Evolutionary conservation across 2,888 invertebrate genomes (phyloP), one percentile per base, ranked within the genome.

Genomic region (Corythucha ciliata): DNA sequence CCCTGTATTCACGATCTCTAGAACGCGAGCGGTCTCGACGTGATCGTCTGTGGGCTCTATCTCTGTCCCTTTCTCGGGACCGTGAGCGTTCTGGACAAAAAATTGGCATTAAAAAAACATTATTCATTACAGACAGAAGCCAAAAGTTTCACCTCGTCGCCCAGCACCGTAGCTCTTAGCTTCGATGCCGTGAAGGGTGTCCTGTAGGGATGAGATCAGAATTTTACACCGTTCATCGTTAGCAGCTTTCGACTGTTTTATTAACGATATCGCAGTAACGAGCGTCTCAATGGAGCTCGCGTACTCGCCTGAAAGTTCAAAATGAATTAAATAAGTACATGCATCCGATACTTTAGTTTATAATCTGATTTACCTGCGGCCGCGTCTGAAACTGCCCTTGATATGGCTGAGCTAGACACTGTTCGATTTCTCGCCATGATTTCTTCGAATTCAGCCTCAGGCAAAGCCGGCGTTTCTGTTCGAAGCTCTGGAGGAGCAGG

Each of bases 201-300:
- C 97, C 70, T 94, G 91, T 2, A 98, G 76, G 0, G 94, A 93
- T 62, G 90, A 92, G 60, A 98, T 93, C 50, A 98, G 73, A 62
- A 97, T 96, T 72, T 96, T 94, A 74, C 98, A 98, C 34, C 98
- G 79, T 67, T 98, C 98, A 70, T 98, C 97, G 62, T 83, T 82
- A 0, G 92, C 87, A 39, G 92, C 88, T 72, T 92, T 90, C 50
- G 96, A 96, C 74, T 97, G 96, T 68, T 96, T 96, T 61, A 99
- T 98, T 52, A 98, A 76, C 7, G 96, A 94, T 63, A 98, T 96
- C 6, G 98, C 98, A 0, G 98, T 99, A 53, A 96, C 93, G 58
- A 99, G 75, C 3, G 98, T 98, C 72, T 98, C 97, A 57, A 98
- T 94, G 44, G 98, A 98, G 69, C 92, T 92, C 2, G 92, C 91